phyloP scores from a whole-genome alignment of 2,113 vertebrate genomes.

The Taurulus bubalis region DNA sequence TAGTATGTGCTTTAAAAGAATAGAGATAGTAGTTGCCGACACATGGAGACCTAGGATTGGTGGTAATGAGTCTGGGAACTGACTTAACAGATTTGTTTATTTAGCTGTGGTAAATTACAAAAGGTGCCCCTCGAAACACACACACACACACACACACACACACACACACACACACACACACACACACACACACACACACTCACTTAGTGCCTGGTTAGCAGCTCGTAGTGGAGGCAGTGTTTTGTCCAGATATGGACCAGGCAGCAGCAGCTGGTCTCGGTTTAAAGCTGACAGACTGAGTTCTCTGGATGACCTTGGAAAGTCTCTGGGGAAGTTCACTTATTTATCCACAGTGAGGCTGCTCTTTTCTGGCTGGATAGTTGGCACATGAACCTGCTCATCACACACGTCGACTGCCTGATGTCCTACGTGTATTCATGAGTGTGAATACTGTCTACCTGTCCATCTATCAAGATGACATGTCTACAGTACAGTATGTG shows the following conservation, averaged over 20 bases:
- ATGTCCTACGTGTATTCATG: conserved; percentile 10
- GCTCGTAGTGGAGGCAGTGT: conserved; percentile 28
- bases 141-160: conserved; percentile 20
- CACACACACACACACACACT: conserved; percentile 19
- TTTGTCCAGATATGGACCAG: conserved; percentile 38
- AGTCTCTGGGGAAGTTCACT: conserved; percentile 48
- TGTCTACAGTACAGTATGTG: neutral
- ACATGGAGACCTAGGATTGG: conserved; percentile 48
- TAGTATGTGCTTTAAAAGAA: conserved; percentile 15
- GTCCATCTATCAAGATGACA: neutral
- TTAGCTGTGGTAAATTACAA: conserved; percentile 50
- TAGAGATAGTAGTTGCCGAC: conserved; percentile 53
- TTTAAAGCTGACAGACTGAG: conserved; percentile 46
- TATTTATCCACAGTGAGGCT: conserved; percentile 48
- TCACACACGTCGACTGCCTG: neutral
- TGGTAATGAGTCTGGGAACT: conserved; percentile 64
- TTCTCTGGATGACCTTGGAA: conserved; percentile 65
- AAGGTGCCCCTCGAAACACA: conserved; percentile 18
- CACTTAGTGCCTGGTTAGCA: conserved; percentile 24
- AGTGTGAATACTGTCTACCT: neutral
- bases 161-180: conserved; percentile 15
- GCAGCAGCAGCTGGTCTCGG: conserved; percentile 56
- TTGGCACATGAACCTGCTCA: conserved; percentile 1
- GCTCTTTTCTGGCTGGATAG: conserved; percentile 17
- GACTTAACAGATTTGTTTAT: conserved; percentile 61